phyloP scores from a whole-genome alignment of 2,797 vertebrate species.

The Sebastiscus tertius region DNA sequence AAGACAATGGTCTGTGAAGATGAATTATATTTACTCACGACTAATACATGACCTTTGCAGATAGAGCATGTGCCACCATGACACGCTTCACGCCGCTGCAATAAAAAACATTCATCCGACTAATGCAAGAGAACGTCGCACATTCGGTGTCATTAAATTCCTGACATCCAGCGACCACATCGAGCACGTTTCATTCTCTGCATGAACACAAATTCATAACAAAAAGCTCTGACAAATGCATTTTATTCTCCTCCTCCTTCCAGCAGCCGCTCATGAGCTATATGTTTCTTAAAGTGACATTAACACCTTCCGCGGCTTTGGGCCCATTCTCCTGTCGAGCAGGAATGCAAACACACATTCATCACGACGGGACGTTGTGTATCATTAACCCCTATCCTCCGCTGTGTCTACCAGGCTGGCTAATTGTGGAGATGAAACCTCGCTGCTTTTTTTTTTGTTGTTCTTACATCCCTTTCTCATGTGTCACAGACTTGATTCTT shows the following conservation, averaged over 20 bases:
- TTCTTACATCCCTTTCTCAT: slow-evolving; percentile 69
- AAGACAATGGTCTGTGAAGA: background rate
- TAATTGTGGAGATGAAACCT: slow-evolving; percentile 55
- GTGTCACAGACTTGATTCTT: slow-evolving; percentile 74
- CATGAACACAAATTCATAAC: slow-evolving; percentile 28
- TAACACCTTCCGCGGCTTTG: slow-evolving; percentile 74
- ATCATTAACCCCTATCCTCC: slow-evolving; percentile 69
- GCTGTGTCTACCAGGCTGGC: slow-evolving; percentile 42
- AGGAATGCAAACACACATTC: slow-evolving; percentile 84
- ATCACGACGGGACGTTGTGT: slow-evolving; percentile 71
- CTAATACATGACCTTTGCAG: background rate
- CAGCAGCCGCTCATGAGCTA: slow-evolving; percentile 44
- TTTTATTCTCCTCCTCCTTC: slow-evolving; percentile 21
- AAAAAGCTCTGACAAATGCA: slow-evolving; percentile 34
- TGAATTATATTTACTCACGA: background rate
- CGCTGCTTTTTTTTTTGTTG: slow-evolving; percentile 28
- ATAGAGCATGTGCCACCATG: background rate
- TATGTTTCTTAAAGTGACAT: slow-evolving; percentile 58
- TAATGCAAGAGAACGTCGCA: background rate
- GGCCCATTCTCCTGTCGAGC: slow-evolving; percentile 70
- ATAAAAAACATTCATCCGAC: slow-evolving; percentile 28
- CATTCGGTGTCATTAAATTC: slow-evolving; percentile 18
- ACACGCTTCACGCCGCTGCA: slow-evolving; percentile 2
- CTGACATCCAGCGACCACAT: slow-evolving; percentile 14
- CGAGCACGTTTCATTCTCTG: slow-evolving; percentile 17